Base-by-base conservation (phyloP, 37 sponge, comb jelly and placozoan species). In the Halisarca cf. caerulea region DNA sequence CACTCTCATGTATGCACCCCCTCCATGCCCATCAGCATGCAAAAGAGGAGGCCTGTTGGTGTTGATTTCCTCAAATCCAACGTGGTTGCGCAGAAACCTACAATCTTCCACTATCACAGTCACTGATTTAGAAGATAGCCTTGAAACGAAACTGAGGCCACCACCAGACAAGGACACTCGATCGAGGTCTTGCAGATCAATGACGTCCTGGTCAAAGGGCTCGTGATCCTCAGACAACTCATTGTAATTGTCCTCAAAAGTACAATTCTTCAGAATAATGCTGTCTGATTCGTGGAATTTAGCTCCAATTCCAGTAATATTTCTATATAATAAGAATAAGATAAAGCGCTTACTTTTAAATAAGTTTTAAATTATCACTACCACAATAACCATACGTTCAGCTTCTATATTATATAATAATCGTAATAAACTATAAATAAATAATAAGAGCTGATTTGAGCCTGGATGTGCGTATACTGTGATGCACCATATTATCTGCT, bases 21-120 rank as follows among this genome's bases (percentile, higher is more conserved):
- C 93, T 24, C 93, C 93, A 72, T 93, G 93, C 14, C 93, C 93
- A 27, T 89, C 81, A 33, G 58, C 8, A 75, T 93, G 86, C 51
- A 89, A 80, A 0, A 90, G 79, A 3, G 89, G 88, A 35, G 93
- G 93, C 2, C 90, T 68, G 2, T 84, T 58, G 57, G 83, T 78
- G 39, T 89, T 84, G 8, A 44, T 41, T 35, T 53, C 53, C 24
- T 87, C 85, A 5, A 39, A 37, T 41, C 42, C 36, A 39, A n/a
- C 77, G 18, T 0, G 6, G 45, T 74, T 74, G 42, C 2, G 30
- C 9, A 20, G 8, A 25, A 74, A 74, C 1, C 21, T 40, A 74
- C 77, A 74, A 2, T 43, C 42, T 1, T 74, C 77, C 1, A 74
- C 36, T n/a, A n/a, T n/a, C n/a, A n/a, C n/a, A n/a, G n/a, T n/a